phyloP scores from a whole-genome alignment of 2,797 vertebrate species.

The Hylomyscus alleni region DNA sequence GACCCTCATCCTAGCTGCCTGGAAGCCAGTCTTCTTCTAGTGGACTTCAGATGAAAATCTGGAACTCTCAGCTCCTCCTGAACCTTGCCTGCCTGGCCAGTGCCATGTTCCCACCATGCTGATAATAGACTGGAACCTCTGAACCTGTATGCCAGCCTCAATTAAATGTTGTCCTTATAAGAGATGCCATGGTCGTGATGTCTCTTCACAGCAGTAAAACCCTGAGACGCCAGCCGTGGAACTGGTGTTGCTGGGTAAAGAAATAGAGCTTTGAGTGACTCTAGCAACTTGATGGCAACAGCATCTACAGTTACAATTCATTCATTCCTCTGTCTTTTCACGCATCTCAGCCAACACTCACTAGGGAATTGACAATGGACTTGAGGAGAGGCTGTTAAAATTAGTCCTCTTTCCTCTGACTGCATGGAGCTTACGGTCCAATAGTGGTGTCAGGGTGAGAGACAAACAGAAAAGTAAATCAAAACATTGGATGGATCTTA shows the following conservation, averaged over 20 bases:
- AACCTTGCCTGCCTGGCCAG: too few species aligned
- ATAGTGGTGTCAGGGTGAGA: background rate
- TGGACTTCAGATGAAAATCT: too few species aligned
- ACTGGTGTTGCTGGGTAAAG: background rate
- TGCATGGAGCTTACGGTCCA: background rate
- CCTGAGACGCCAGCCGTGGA: too few species aligned
- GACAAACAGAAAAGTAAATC: background rate
- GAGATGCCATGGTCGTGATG: too few species aligned
- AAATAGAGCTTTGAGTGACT: background rate
- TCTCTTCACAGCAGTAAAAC: too few species aligned
- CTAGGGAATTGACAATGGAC: background rate
- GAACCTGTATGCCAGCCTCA: too few species aligned
- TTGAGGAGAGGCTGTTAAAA: background rate
- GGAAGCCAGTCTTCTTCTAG: too few species aligned
- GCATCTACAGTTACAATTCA: background rate
- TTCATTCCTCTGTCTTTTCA: background rate
- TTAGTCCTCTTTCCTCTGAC: background rate
- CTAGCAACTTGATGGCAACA: background rate
- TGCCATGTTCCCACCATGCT: too few species aligned
- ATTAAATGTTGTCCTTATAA: too few species aligned
- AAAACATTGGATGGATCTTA: background rate
- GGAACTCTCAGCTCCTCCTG: too few species aligned
- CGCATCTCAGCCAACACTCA: background rate
- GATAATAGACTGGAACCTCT: too few species aligned
- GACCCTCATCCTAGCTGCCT: too few species aligned